Evolutionary conservation across 2,888 invertebrate genomes (phyloP), one percentile per base, ranked within the genome.

Genomic region (Synergus umbraculus): DNA sequence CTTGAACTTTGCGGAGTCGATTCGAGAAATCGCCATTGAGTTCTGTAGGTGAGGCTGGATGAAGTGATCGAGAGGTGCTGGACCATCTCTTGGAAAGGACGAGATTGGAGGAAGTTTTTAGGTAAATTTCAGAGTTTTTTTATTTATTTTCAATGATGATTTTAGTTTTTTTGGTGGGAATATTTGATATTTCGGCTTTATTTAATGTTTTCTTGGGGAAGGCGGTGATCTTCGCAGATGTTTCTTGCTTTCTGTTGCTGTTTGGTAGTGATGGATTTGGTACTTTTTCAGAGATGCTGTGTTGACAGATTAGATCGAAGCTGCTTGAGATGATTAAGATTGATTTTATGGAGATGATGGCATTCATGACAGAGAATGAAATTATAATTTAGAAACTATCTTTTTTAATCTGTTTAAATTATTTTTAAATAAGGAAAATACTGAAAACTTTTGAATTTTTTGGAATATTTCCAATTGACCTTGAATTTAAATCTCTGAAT

Each of bases 1-100:
- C 60, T 63, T 12, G 60, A 77, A 81, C 79, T 81, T 84, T 82
- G 82, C 83, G 81, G 79, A 84, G 82, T 79, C 81, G 83, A 80
- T 82, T 81, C 81, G 82, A 77, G 79, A 80, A 78, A 78, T 49
- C 63, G 58, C 18, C 78, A 82, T 82, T 78, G 76, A 77, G 65
- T 76, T 69, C 67, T 79, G 78, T 78, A 79, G 79, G 65, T 46
- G 78, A 81, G 82, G 82, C 79, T 79, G 81, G 82, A 29, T 84
- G 79, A 81, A 77, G 22, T 63, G 4, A 12, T 63, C 29, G 18
- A 63, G 54, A 63, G 22, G 12, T 18, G 60, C 22, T 58, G 22
- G 22, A 63, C 29, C 22, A 22, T 22, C 60, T 63, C 13, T 29
- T 63, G 10, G 10, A 29, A 63, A 13, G 29, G 18, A 63, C 60